Evolutionary conservation across 1,140 invertebrate species (phyloP), one percentile per base, ranked within the genome.

Genomic region (Rhizoglyphus robini): DNA sequence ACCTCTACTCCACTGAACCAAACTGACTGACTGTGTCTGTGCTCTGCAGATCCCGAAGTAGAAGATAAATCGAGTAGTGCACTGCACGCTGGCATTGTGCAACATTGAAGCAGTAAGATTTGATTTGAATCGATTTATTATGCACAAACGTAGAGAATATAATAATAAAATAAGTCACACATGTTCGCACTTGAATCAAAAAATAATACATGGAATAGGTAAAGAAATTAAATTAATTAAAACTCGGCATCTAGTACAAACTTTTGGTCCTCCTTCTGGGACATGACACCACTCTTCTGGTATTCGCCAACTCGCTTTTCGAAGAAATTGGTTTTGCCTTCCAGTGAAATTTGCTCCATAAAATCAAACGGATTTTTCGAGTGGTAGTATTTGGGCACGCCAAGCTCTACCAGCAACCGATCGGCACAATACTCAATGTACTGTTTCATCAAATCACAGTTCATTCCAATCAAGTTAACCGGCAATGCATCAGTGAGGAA

Each of bases 391-490:
- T 96, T 97, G 34, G 84, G 79, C 73, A 88, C 90, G 41, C 84
- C 84, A 4, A 99, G 80, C 75, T 99, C 96, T 1, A 83, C 71
- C 1, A 99, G 80, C 29, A 99, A 78, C 62, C 95, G 81, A 76
- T 99, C 96, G 30, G 96, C 96, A 1, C 98, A 96, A 80, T 95
- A 99, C 79, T 99, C 94, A 65, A 99, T 99, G 75, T 99, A 99
- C 65, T 88, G 81, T 29, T 85, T 88, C 96, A 99, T 99, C 0
- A 96, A 81, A 20, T 82, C 80, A 73, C 89, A 91, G 75, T 99
- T 99, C 96, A 99, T 99, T 68, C 96, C 96, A 70, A 99, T 91
- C 71, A 99, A 81, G 32, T 86, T 82, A 2, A 89, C 86, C 0
- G 96, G 96, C 31, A 99, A 78, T 0, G 96, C 92, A 63, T 95